Conservation (phyloP, 2,797 vertebrate species). For the Hafferia zeledoni region DNA sequence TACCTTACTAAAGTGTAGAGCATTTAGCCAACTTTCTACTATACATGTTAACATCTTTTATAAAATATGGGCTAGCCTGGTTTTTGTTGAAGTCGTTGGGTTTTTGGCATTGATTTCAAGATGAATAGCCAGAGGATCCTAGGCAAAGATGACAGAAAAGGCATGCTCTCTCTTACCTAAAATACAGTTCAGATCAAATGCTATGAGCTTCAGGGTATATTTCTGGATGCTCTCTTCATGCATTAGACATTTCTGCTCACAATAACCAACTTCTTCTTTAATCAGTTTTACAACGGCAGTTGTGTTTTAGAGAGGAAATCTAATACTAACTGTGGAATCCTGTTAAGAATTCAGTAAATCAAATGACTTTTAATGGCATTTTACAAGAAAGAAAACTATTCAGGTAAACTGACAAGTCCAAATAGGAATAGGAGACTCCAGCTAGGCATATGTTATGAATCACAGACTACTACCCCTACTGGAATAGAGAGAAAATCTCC, state of each 20-base stretch:
- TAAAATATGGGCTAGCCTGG: not conserved
- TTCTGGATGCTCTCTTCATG: not conserved
- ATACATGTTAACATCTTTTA: not conserved
- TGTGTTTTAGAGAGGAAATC: conserved; percentile 53
- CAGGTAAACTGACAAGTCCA: conserved; percentile 20
- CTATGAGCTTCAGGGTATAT: not conserved
- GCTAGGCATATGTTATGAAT: not conserved
- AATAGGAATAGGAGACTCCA: conserved; percentile 34
- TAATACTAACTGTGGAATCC: conserved; percentile 25
- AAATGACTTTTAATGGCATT: conserved; percentile 14
- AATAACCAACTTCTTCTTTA: not conserved
- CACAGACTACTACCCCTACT: conserved; percentile 23
- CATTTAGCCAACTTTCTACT: not conserved
- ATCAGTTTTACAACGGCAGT: conserved; percentile 3
- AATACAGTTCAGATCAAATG: not conserved
- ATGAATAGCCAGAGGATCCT: not conserved
- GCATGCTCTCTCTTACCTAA: not conserved
- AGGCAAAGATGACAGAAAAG: not conserved
- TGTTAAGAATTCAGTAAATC: conserved; percentile 34
- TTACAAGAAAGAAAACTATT: conserved; percentile 36
- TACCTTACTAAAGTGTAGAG: not conserved
- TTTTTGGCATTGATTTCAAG: conserved; percentile 4
- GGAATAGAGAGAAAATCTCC: conserved; percentile 39
- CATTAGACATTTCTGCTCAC: not conserved
- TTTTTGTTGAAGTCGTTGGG: not conserved